These are phyloP conservation scores for Ibycter americanus DNA, from an alignment of 2,797 vertebrate genomes.

Conservation along the genomic window DNA sequence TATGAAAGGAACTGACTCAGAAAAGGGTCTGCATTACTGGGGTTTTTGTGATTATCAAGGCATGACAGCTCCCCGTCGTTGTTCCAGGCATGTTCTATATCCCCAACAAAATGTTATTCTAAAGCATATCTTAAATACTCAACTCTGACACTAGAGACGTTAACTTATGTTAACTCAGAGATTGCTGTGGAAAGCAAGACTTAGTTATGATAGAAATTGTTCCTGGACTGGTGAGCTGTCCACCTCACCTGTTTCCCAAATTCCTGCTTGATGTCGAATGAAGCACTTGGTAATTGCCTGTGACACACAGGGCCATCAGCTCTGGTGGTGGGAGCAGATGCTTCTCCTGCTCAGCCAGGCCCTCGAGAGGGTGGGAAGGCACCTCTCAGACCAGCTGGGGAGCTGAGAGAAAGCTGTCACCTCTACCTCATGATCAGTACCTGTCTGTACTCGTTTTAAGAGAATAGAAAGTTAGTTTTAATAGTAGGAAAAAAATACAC, in stretches of 20 bases:
- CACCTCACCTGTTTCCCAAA: neutral
- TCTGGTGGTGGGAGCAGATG: neutral
- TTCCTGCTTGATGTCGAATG: neutral
- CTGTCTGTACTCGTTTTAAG: neutral
- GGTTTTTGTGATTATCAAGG: neutral
- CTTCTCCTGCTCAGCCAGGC: neutral
- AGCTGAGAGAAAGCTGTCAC: neutral
- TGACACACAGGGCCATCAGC: fast-evolving
- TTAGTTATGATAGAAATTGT: neutral
- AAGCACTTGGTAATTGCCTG: neutral
- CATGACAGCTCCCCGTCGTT: fast-evolving
- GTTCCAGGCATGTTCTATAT: neutral
- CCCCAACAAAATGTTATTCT: neutral
- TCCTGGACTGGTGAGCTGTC: neutral
- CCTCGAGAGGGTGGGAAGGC: neutral
- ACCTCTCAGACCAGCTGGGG: neutral
- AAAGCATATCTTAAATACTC: neutral
- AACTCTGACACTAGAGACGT: fast-evolving
- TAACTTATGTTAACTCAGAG: neutral
- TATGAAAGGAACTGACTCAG: neutral
- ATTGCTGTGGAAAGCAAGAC: neutral
- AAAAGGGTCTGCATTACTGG: neutral
- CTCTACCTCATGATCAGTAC: neutral
- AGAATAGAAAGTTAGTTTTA: neutral
- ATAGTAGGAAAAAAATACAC: neutral